Evolutionary conservation across 2,797 vertebrate species (phyloP).

Genomic region (Hyperoplus immaculatus): DNA sequence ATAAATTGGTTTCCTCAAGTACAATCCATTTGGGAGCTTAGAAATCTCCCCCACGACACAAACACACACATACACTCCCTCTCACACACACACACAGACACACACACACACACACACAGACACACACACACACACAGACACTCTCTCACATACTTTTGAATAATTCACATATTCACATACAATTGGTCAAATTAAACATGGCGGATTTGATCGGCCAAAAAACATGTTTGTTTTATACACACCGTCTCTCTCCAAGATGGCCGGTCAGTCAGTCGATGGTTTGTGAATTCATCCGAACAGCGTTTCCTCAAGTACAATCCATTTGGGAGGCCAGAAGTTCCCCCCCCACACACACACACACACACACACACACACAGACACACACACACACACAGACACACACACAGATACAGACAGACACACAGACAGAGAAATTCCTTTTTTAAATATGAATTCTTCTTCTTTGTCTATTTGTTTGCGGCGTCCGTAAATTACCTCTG

Average conservation of each 20-base stretch:
- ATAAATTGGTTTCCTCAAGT: too few species aligned
- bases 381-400: too few species aligned
- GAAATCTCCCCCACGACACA: too few species aligned
- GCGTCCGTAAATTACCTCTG: slow-evolving; percentile 32
- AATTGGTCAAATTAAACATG: not conserved
- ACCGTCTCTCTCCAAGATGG: slow-evolving; percentile 71
- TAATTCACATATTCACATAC: too few species aligned
- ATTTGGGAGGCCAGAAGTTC: slow-evolving; percentile 43
- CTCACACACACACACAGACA: too few species aligned
- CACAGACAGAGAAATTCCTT: not conserved
- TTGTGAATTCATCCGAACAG: slow-evolving; percentile 1
- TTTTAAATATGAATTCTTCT: not conserved
- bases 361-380: too few species aligned
- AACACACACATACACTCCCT: too few species aligned
- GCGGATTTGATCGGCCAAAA: not conserved
- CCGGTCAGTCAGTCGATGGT: slow-evolving; percentile 23
- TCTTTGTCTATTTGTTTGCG: slow-evolving; percentile 13
- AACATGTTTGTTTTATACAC: slow-evolving; percentile 52
- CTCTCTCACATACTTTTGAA: too few species aligned
- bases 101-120: not conserved
- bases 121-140: too few species aligned
- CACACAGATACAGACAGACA: too few species aligned
- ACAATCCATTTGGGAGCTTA: too few species aligned
- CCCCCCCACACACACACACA: too few species aligned
- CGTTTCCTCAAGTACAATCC: slow-evolving; percentile 75